Percentiles rank a stretch among this genome's conserved stretches.
These are phyloP conservation scores for Cranoglanis bouderius DNA, from an alignment of 2,113 vertebrate species.

Conservation along the genomic window DNA sequence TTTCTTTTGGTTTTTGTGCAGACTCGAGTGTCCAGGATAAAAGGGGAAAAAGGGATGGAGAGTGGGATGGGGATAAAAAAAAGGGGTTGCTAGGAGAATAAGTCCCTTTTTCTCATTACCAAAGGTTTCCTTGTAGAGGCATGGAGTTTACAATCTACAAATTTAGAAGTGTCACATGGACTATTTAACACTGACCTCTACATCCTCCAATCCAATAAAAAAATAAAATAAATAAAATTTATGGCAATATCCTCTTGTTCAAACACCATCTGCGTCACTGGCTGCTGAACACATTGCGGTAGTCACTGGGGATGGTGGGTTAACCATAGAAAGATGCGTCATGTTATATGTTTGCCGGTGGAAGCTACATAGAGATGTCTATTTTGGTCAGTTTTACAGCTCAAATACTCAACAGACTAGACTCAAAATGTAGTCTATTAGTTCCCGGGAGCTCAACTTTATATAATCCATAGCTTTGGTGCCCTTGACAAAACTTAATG, in stretches of 20 bases:
- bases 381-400: background rate
- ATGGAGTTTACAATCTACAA: background rate
- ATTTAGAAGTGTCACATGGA: background rate
- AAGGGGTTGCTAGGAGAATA: background rate
- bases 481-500: background rate
- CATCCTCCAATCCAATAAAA: background rate
- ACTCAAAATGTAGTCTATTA: background rate
- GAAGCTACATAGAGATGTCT: background rate
- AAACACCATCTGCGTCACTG: slow-evolving; percentile 1
- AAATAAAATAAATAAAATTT: background rate
- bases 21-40: slow-evolving; percentile 1
- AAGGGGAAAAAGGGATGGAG: background rate
- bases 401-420: background rate
- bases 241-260: background rate
- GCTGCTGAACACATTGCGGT: background rate
- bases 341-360: background rate
- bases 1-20: background rate
- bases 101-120: background rate
- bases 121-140: background rate
- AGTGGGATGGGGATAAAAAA: background rate
- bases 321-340: background rate
- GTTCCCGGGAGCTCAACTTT: background rate
- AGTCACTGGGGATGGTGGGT: too few species aligned
- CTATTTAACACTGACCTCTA: background rate
- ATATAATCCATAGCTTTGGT: background rate